Evolutionary conservation across 2,888 invertebrate genomes (phyloP).

Genomic region (Romanomermis culicivorax): DNA sequence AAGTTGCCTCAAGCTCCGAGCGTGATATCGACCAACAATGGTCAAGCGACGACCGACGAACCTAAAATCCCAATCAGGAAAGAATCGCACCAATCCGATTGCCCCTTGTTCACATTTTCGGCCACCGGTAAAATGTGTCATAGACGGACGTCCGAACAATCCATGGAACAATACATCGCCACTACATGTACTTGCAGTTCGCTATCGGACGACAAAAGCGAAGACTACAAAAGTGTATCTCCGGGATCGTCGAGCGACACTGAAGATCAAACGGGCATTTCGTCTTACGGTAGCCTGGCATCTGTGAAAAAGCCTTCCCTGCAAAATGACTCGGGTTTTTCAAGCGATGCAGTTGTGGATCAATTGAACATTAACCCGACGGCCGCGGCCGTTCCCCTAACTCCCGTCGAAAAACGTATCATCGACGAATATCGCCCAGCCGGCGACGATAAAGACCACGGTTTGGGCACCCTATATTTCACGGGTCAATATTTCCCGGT

Average conservation of each 20-base stretch:
- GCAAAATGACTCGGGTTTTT: neutral
- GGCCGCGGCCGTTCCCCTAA: neutral
- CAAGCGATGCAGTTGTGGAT: neutral
- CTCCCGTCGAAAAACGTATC: neutral
- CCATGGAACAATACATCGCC: neutral
- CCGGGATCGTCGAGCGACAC: slow-evolving; percentile 4
- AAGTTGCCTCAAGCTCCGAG: neutral
- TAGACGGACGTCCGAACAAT: neutral
- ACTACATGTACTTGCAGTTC: neutral
- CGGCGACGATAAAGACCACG: neutral
- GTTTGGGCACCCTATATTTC: slow-evolving; percentile 24
- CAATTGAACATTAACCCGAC: neutral
- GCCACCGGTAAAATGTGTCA: neutral
- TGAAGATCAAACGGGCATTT: neutral
- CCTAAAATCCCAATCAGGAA: neutral
- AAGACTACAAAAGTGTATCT: neutral
- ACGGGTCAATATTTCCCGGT: slow-evolving; percentile 31
- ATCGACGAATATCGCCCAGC: neutral
- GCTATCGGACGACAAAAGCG: neutral
- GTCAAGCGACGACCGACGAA: too few species aligned
- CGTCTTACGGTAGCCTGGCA: neutral
- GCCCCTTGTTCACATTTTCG: neutral
- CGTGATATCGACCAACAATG: too few species aligned
- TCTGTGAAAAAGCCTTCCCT: neutral
- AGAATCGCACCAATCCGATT: too few species aligned